Percentiles rank a stretch among this genome's conserved stretches.
Conservation (phyloP, 2,888 invertebrate species). For the Parelbella ahira region DNA sequence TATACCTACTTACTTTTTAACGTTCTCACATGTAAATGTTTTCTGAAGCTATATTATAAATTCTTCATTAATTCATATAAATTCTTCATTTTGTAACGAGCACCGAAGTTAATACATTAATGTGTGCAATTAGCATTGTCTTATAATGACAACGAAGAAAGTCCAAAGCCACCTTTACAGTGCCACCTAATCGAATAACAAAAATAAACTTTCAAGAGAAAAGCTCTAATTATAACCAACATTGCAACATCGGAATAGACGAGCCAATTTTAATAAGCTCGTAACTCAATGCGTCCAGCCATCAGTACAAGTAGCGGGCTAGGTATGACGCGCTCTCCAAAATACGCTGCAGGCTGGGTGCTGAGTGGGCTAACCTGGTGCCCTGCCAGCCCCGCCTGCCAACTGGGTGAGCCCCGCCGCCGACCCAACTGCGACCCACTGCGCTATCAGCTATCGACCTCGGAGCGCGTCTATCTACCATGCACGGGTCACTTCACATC, state of each 20-base stretch:
- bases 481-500: neutral
- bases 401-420: constrained; percentile 49
- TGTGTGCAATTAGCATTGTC: too few species aligned
- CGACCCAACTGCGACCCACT: too few species aligned
- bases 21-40: too few species aligned
- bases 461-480: neutral
- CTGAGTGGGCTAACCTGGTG: constrained; percentile 47
- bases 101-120: too few species aligned
- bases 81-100: too few species aligned
- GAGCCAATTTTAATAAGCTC: constrained; percentile 47
- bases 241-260: constrained; percentile 45
- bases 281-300: constrained; percentile 39
- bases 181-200: too few species aligned
- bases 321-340: constrained; percentile 51
- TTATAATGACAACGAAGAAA: too few species aligned
- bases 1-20: too few species aligned
- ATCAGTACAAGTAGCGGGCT: constrained; percentile 7
- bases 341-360: constrained; percentile 49
- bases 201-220: constrained; percentile 26
- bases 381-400: constrained; percentile 58
- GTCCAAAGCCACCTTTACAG: too few species aligned
- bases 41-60: too few species aligned
- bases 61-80: too few species aligned
- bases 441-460: too few species aligned
- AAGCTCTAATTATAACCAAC: constrained; percentile 12